Conservation (phyloP, 2,888 invertebrate genomes). For the Hypolimnas misippus region DNA sequence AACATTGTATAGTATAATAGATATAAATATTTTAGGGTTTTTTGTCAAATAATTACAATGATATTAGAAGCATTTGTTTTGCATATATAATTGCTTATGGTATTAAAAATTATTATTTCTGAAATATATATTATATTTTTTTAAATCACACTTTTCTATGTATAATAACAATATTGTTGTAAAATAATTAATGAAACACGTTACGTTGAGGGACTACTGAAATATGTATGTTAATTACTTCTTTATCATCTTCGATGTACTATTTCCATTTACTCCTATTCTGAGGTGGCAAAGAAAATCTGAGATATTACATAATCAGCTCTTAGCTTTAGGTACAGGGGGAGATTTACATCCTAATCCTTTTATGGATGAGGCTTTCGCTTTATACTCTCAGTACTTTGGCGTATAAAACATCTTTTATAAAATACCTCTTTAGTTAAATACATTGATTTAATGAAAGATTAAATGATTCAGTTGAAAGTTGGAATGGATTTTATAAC, state of each 20-base stretch:
- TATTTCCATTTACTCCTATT: neutral
- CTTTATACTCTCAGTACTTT: neutral
- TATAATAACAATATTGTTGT: too few relatives aligned
- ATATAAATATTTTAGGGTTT: too few relatives aligned
- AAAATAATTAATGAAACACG: too few relatives aligned
- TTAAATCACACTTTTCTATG: too few relatives aligned
- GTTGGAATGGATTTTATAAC: neutral
- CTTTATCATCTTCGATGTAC: neutral
- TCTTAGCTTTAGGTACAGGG: slow-evolving; percentile 2
- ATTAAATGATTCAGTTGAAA: neutral
- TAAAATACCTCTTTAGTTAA: neutral
- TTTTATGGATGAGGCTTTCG: slow-evolving; percentile 10
- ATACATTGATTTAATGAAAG: neutral
- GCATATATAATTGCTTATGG: too few relatives aligned
- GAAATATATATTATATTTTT: too few relatives aligned
- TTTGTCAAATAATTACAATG: too few relatives aligned
- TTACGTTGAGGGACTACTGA: too few relatives aligned
- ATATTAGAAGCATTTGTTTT: too few relatives aligned
- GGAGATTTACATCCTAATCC: slow-evolving; percentile 12
- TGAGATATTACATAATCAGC: slow-evolving; percentile 10
- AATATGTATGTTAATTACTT: too few relatives aligned
- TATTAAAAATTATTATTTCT: too few relatives aligned
- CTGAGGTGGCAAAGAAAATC: neutral
- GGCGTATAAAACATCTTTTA: neutral
- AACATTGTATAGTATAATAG: too few relatives aligned